Percentiles rank a stretch among this genome's conserved stretches.
Evolutionary conservation across 2,888 invertebrate species (phyloP).

Genomic region (Linnaemya tessellans): DNA sequence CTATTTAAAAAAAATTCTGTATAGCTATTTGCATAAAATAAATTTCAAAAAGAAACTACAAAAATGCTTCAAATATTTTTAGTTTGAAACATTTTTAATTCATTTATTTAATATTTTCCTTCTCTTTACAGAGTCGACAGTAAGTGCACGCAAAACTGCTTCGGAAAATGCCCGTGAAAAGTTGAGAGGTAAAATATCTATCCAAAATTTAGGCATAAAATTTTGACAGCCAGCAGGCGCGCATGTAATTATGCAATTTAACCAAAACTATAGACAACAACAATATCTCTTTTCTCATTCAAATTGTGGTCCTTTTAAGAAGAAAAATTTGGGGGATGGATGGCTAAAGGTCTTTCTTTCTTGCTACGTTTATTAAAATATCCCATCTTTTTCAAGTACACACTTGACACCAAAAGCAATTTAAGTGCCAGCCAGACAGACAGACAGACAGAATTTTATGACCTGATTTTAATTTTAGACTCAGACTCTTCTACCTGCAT

Average conservation of each 20-base stretch:
- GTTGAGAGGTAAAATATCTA: slow-evolving; percentile 75
- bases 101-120: slow-evolving; percentile 9
- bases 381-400: neutral
- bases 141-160: slow-evolving; percentile 79
- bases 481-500: neutral
- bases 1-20: neutral
- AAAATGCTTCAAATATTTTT: slow-evolving; percentile 1
- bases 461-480: neutral
- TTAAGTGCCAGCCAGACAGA: slow-evolving; percentile 6
- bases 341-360: neutral
- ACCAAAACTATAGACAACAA: no score
- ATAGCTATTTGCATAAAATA: neutral
- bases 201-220: neutral
- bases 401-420: neutral
- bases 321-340: no score
- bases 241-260: neutral
- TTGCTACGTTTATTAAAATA: neutral
- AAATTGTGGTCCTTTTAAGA: no score
- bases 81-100: slow-evolving; percentile 17
- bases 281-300: no score
- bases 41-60: neutral
- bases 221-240: neutral
- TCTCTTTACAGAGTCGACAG: slow-evolving; percentile 76
- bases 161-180: slow-evolving; percentile 79
- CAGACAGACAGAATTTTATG: no score